These are phyloP conservation scores for Euura lappo DNA, from an alignment of 1,140 invertebrate genomes.

Conservation along the genomic window DNA sequence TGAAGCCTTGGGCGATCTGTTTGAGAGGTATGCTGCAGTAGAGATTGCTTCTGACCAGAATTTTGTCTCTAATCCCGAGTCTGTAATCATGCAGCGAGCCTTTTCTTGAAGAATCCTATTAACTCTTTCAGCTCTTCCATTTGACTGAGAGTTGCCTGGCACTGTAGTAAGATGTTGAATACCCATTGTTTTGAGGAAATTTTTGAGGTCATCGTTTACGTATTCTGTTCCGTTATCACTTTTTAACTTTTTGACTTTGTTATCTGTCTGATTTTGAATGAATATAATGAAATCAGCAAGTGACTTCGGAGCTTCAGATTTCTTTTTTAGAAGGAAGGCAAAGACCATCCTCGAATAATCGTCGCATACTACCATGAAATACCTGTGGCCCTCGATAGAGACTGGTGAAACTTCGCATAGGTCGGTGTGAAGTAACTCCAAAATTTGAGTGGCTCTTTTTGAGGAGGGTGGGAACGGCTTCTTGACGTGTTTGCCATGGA, in stretches of 20 bases:
- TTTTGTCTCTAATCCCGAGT: slow-evolving; percentile 31
- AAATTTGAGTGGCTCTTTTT: slow-evolving; percentile 18
- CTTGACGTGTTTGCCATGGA: slow-evolving; percentile 36
- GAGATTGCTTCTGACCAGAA: slow-evolving; percentile 19
- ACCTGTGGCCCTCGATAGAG: slow-evolving; percentile 43
- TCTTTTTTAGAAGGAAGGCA: slow-evolving; percentile 50
- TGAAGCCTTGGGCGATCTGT: slow-evolving; percentile 15
- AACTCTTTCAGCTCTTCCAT: slow-evolving; percentile 44
- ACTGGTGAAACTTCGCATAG: slow-evolving; percentile 54
- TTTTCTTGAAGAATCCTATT: slow-evolving; percentile 30
- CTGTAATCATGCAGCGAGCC: slow-evolving; percentile 43
- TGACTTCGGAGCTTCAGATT: slow-evolving; percentile 46
- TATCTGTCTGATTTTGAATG: slow-evolving; percentile 44
- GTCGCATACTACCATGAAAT: slow-evolving; percentile 57
- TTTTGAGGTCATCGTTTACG: slow-evolving; percentile 40
- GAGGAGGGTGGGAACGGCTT: slow-evolving; percentile 29
- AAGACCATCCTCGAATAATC: slow-evolving; percentile 51
- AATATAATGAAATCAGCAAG: slow-evolving; percentile 44
- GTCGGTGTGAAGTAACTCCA: slow-evolving; percentile 50
- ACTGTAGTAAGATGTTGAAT: slow-evolving; percentile 42
- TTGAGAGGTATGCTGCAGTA: slow-evolving; percentile 21
- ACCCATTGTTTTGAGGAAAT: slow-evolving; percentile 37
- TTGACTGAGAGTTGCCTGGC: slow-evolving; percentile 45
- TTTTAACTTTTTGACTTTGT: slow-evolving; percentile 38
- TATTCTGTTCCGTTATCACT: slow-evolving; percentile 58